Conservation (phyloP, 1,140 invertebrate species). For the Papilio polytes region DNA sequence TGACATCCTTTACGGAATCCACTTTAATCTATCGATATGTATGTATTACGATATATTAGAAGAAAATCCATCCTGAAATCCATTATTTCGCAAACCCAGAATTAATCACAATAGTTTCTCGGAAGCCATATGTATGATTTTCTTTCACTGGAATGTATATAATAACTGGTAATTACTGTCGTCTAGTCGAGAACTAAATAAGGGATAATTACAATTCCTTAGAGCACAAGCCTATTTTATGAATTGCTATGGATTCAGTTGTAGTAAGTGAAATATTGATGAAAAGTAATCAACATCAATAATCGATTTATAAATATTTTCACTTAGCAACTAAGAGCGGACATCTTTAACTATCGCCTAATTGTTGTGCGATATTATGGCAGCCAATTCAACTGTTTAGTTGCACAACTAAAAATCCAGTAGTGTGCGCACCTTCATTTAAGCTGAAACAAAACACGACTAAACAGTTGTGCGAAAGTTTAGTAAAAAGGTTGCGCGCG, state of each 20-base stretch:
- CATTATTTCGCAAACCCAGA: neutral
- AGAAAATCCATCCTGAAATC: neutral
- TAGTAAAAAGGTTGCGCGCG: too few relatives aligned
- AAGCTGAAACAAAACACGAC: too few relatives aligned
- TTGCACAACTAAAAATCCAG: too few relatives aligned
- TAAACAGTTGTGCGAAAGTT: too few relatives aligned
- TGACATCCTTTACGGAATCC: neutral
- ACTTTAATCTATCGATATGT: neutral
- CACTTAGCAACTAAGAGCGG: too few relatives aligned
- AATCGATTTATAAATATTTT: too few relatives aligned
- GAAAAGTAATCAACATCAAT: neutral
- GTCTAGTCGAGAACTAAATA: neutral
- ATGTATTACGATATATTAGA: neutral
- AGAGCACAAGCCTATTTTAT: neutral
- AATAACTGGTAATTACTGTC: neutral
- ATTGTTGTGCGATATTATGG: too few relatives aligned
- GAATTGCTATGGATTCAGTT: neutral
- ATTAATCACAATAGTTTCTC: slow-evolving; percentile 14
- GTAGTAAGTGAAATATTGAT: neutral
- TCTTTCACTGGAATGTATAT: neutral
- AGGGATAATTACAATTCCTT: slow-evolving; percentile 5
- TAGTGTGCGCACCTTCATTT: too few relatives aligned
- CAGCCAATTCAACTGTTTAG: too few relatives aligned
- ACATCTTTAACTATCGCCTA: too few relatives aligned
- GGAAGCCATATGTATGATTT: neutral